Percentiles rank a stretch among this genome's conserved stretches.
These are phyloP conservation scores for Otolemur garnettii DNA, from an alignment of 2,113 vertebrate species.

Conservation along the genomic window DNA sequence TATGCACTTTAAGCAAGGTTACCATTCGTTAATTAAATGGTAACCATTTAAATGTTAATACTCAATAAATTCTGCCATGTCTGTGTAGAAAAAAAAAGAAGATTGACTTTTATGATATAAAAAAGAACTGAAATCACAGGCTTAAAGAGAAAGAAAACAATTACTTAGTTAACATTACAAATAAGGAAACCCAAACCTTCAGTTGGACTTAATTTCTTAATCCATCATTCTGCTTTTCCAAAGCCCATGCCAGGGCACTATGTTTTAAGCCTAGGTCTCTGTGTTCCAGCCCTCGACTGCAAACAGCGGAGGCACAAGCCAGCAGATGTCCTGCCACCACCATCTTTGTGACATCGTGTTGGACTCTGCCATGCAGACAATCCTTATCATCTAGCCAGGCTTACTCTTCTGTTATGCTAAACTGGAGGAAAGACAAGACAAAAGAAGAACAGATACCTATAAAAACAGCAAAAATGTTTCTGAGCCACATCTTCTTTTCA, in stretches of 20 bases:
- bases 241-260: neutral
- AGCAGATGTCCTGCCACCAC: neutral
- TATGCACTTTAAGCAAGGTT: neutral
- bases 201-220: neutral
- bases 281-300: neutral
- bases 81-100: neutral
- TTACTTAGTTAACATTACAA: neutral
- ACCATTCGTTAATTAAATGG: neutral
- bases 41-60: neutral
- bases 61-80: neutral
- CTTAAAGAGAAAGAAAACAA: slow-evolving; percentile 34
- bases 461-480: neutral
- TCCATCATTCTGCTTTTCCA: neutral
- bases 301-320: neutral
- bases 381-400: neutral
- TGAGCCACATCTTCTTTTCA: neutral
- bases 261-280: neutral
- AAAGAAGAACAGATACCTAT: slow-evolving; percentile 7
- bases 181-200: slow-evolving; percentile 26
- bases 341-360: neutral
- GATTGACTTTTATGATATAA: neutral
- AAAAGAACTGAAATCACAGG: neutral
- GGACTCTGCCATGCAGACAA: neutral
- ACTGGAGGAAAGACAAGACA: neutral
- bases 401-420: neutral